These are phyloP conservation scores for Lacanobia wlatinum DNA, from an alignment of 2,888 invertebrate species.

Conservation along the genomic window DNA sequence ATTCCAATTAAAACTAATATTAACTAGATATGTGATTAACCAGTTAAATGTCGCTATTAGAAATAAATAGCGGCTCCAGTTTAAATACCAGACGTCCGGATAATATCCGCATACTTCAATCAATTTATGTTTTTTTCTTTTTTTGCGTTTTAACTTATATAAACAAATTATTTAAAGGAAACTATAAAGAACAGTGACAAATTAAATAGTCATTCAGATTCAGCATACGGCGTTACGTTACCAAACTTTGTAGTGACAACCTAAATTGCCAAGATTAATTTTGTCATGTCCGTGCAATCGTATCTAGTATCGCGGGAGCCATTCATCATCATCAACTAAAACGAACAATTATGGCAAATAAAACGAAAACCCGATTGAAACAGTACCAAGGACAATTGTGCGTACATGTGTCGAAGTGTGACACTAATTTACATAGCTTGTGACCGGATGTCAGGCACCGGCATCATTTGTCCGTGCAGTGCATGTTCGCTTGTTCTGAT, in stretches of 20 bases:
- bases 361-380: slow-evolving; percentile 63
- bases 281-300: not conserved
- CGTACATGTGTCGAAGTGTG: slow-evolving; percentile 77
- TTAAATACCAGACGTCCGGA: slow-evolving; percentile 35
- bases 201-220: slow-evolving; percentile 10
- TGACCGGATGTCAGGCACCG: slow-evolving; percentile 84
- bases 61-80: slow-evolving; percentile 39
- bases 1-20: slow-evolving; percentile 46
- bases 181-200: slow-evolving; percentile 12
- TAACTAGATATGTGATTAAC: slow-evolving; percentile 28
- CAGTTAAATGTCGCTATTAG: slow-evolving; percentile 30
- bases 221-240: not conserved
- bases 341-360: slow-evolving; percentile 50
- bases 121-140: slow-evolving; percentile 13
- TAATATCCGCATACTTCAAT: slow-evolving; percentile 45
- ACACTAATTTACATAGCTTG: slow-evolving; percentile 84
- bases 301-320: slow-evolving; percentile 2
- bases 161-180: slow-evolving; percentile 24
- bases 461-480: slow-evolving; percentile 79
- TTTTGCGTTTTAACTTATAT: slow-evolving; percentile 6
- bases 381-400: slow-evolving; percentile 80
- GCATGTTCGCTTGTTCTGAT: slow-evolving; percentile 71
- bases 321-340: slow-evolving; percentile 2
- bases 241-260: not conserved
- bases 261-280: not conserved